Evolutionary conservation across 2,888 invertebrate species (phyloP), one percentile per base, ranked within the genome.

Genomic region (Xylota sylvarum): DNA sequence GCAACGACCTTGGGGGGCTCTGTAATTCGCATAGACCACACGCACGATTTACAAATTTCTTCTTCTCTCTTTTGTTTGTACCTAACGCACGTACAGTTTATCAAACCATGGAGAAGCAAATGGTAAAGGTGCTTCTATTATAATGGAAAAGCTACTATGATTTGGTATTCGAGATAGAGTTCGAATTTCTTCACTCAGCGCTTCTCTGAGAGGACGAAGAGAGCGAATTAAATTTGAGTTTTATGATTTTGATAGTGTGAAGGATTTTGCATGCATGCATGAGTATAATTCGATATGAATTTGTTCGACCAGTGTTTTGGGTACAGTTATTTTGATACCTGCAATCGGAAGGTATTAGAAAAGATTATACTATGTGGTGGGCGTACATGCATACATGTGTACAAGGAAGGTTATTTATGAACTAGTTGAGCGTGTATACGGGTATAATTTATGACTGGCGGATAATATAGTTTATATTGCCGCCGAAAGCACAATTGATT

Each of bases 1-100:
- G 17, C 7, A 32, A 40, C 30, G 62, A 62, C 69, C 62, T 78
- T 55, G 78, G 69, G 2, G 12, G 9, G 37, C 50, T 37, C 23
- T 23, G 76, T 48, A 64, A 37, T 48, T 74, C 32, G 52, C 60
- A 30, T 37, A 43, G 14, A 35, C 35, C 32, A n/a, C 23, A 52
- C 50, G 48, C 72, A 60, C 23, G 52, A 17, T 50, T 23, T 23
- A 50, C 50, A 50, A 23, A 9, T 12, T 23, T 14, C 14, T 50
- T 14, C 5, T 14, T 6, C 14, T 14, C 5, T 40, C n/a, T 40
- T 40, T 48, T 9, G 7, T 9, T 9, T 14, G 2, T 50, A 52
- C n/a, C 30, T 4, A n/a, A 6, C 27, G 52, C 52, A 52, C 27
- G 27, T 4, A 52, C 12, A n/a, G 52, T 27, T 52, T 6, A 23